Percentiles rank a stretch among this genome's conserved stretches.
Conservation (phyloP, 2,888 invertebrate species). For the Latrodectus hesperus region DNA sequence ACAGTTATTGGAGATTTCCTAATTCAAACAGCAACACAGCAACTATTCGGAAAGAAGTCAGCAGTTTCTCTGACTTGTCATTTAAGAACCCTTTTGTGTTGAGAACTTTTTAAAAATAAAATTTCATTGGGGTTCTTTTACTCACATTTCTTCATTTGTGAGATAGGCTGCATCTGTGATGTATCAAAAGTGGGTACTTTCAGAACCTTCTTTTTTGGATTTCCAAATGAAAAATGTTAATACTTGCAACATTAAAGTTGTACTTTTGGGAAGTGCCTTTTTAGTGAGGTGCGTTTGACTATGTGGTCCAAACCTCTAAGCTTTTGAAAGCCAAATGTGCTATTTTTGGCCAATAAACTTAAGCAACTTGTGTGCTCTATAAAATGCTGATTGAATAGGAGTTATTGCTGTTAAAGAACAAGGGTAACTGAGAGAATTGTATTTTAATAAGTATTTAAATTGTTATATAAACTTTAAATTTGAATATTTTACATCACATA, state of each 20-base stretch:
- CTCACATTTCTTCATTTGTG: background rate
- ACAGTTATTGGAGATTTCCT: conserved; percentile 40
- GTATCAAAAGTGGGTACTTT: conserved; percentile 2
- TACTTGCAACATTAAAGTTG: conserved; percentile 12
- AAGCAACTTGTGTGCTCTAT: conserved; percentile 27
- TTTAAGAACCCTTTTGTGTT: conserved; percentile 1
- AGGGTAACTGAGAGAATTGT: conserved; percentile 57
- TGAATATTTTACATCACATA: conserved; percentile 19
- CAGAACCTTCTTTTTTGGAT: conserved; percentile 4
- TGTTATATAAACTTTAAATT: conserved; percentile 20
- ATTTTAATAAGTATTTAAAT: conserved; percentile 50
- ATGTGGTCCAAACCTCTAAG: conserved; percentile 53
- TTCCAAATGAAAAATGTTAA: conserved; percentile 24
- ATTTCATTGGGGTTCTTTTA: background rate
- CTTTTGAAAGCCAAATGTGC: conserved; percentile 33
- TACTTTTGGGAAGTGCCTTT: conserved; percentile 66
- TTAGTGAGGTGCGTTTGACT: conserved; percentile 63
- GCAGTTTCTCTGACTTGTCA: background rate
- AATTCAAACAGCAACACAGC: conserved; percentile 60
- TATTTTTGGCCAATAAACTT: conserved; percentile 42
- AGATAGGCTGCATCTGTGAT: conserved; percentile 28
- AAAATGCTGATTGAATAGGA: conserved; percentile 63
- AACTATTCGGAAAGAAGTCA: background rate
- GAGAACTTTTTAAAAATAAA: background rate
- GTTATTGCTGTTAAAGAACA: conserved; percentile 62